Percentiles rank a stretch among this genome's conserved stretches.
phyloP scores from a whole-genome alignment of 2,888 invertebrate genomes.

The Platerodrilus igneus region DNA sequence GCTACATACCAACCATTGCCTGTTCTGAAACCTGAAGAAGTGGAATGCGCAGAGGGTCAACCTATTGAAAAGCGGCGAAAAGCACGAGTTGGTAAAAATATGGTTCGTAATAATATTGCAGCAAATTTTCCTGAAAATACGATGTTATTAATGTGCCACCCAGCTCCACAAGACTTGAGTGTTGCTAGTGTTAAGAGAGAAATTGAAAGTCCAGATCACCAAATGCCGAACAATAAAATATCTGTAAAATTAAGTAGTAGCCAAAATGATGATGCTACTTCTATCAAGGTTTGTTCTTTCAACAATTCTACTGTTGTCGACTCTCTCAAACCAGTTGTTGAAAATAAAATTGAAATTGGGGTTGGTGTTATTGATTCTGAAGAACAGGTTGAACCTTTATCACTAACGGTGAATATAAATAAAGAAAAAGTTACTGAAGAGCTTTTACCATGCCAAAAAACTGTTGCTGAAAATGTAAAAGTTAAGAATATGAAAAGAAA shows the following conservation, averaged over 20 bases:
- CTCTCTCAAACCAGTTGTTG: too few species aligned
- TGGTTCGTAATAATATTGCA: constrained; percentile 61
- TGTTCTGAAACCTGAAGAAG: constrained; percentile 34
- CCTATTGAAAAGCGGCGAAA: constrained; percentile 47
- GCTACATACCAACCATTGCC: constrained; percentile 45
- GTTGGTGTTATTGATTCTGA: constrained; percentile 8
- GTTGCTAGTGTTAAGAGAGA: constrained; percentile 43
- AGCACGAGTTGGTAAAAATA: constrained; percentile 60
- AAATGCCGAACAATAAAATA: constrained; percentile 27
- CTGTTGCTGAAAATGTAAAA: constrained; percentile 47
- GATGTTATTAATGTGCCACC: constrained; percentile 50
- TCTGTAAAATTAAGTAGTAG: constrained; percentile 13
- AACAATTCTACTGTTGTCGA: too few species aligned
- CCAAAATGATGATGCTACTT: too few species aligned
- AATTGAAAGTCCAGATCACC: constrained; percentile 46
- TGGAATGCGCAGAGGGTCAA: constrained; percentile 34
- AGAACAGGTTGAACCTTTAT: constrained; percentile 11
- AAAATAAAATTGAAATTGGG: not conserved
- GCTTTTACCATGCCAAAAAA: constrained; percentile 38
- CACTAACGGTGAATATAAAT: not conserved
- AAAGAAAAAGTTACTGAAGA: constrained; percentile 14
- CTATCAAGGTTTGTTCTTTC: too few species aligned
- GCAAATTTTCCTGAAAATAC: constrained; percentile 51
- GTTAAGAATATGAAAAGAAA: constrained; percentile 51
- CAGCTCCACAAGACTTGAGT: constrained; percentile 31